phyloP scores from a whole-genome alignment of 2,797 vertebrate genomes.

The Serranus cabrilla region DNA sequence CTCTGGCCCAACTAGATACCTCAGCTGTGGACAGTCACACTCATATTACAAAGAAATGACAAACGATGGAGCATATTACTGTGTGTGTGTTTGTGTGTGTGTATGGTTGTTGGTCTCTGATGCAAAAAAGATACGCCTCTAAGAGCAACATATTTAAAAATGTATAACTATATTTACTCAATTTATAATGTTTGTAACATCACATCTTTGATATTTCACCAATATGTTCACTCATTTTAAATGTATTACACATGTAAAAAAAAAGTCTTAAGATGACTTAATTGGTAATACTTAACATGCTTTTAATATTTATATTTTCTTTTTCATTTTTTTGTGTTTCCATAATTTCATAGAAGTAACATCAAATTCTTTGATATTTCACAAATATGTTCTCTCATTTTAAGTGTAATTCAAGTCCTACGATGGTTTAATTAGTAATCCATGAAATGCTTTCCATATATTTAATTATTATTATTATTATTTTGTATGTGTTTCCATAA shows the following conservation, averaged over 20 bases:
- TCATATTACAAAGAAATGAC: constrained; percentile 79
- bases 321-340: too few species aligned
- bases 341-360: too few species aligned
- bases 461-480: too few species aligned
- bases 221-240: neutral
- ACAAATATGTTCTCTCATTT: too few species aligned
- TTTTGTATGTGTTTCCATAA: neutral
- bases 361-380: too few species aligned
- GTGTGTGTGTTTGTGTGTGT: constrained; percentile 7
- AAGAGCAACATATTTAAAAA: neutral
- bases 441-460: neutral
- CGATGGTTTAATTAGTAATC: too few species aligned
- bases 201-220: neutral
- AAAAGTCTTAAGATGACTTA: neutral
- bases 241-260: neutral
- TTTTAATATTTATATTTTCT: too few species aligned
- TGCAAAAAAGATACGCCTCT: neutral
- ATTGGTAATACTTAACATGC: neutral
- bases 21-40: constrained; percentile 81
- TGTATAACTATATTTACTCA: neutral
- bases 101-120: neutral
- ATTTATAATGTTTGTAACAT: neutral
- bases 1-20: constrained; percentile 72
- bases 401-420: too few species aligned
- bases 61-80: constrained; percentile 65